Evolutionary conservation across 2,797 vertebrate genomes (phyloP).

Genomic region (Chloroceryle inda): DNA sequence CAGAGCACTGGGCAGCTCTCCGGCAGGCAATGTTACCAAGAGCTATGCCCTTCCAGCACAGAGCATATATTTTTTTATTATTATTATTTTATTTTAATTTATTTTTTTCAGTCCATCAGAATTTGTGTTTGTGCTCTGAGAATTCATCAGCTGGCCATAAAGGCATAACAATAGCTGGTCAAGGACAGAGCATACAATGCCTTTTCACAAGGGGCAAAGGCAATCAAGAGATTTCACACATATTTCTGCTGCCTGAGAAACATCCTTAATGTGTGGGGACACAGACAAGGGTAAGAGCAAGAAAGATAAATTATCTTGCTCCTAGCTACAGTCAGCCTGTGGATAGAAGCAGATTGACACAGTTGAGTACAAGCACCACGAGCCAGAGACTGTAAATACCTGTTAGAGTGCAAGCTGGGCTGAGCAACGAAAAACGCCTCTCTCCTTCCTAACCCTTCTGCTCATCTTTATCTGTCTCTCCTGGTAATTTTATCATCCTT

Average conservation of each 20-base stretch:
- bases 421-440: slow-evolving; percentile 55
- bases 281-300: slow-evolving; percentile 73
- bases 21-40: slow-evolving; percentile 9
- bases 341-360: slow-evolving; percentile 77
- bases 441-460: slow-evolving; percentile 43
- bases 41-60: slow-evolving; percentile 1
- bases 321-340: slow-evolving; percentile 73
- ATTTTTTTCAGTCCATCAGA: not conserved
- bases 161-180: slow-evolving; percentile 66
- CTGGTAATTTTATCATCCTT: slow-evolving; percentile 51
- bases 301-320: slow-evolving; percentile 79
- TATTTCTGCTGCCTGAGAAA: slow-evolving; percentile 77
- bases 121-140: not conserved
- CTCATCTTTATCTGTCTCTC: slow-evolving; percentile 47
- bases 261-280: slow-evolving; percentile 75
- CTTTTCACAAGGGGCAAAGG: slow-evolving; percentile 68
- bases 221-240: slow-evolving; percentile 78
- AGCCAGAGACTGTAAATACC: slow-evolving; percentile 72
- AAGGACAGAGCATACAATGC: slow-evolving; percentile 69
- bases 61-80: not conserved
- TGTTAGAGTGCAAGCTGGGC: slow-evolving; percentile 65
- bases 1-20: not conserved
- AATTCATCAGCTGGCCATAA: slow-evolving; percentile 61
- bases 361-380: slow-evolving; percentile 67
- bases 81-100: not conserved